Percentiles rank a stretch among this genome's conserved stretches.
Conservation (phyloP, 2,888 invertebrate species). For the Heliconius sara region DNA sequence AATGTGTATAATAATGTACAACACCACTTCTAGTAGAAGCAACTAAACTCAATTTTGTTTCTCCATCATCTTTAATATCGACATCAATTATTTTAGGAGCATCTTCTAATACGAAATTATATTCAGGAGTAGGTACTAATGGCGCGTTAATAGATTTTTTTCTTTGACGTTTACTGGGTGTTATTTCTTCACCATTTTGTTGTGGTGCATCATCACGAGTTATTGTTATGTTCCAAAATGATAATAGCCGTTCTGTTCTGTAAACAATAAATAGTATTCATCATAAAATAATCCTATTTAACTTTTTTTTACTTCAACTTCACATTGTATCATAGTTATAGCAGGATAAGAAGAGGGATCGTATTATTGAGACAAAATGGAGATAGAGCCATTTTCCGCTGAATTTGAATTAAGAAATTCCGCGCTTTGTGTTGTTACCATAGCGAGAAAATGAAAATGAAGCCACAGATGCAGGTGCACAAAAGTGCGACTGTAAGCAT, state of each 20-base stretch:
- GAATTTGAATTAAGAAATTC: no score
- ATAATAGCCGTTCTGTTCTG: conserved; percentile 77
- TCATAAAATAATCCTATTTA: no score
- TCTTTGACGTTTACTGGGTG: conserved; percentile 67
- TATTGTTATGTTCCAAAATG: conserved; percentile 78
- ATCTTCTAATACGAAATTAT: conserved; percentile 89
- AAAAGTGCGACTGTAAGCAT: no score
- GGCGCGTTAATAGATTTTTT: conserved; percentile 61
- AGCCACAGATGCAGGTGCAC: no score
- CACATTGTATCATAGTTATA: no score
- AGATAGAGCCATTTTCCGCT: no score
- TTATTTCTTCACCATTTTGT: conserved; percentile 64
- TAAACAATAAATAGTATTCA: conserved; percentile 36
- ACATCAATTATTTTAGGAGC: conserved; percentile 82
- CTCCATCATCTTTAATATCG: conserved; percentile 78
- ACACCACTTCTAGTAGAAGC: conserved; percentile 90
- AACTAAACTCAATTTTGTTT: conserved; percentile 76
- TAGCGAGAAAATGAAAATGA: no score
- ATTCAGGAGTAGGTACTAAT: conserved; percentile 58
- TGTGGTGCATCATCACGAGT: conserved; percentile 62
- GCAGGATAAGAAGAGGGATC: no score
- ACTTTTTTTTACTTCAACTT: no score
- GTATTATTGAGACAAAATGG: no score
- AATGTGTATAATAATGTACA: conserved; percentile 90
- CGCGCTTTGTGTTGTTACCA: no score